Evolutionary conservation across 2,113 vertebrate genomes (phyloP).

Genomic region (Chionis minor): DNA sequence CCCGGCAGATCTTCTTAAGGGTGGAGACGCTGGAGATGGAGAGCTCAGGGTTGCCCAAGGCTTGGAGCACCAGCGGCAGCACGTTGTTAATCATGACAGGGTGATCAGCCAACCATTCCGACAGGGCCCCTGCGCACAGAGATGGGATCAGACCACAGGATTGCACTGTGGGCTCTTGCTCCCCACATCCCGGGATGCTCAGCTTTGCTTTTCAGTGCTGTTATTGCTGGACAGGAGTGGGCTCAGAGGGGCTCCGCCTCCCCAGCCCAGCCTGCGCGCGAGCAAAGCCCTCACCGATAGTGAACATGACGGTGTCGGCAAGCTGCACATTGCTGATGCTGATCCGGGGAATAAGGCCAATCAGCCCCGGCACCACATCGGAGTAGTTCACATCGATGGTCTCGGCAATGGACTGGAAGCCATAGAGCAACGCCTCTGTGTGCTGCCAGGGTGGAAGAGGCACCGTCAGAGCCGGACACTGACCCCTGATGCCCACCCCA

Average conservation of each 20-base stretch:
- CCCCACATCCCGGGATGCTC: accelerated
- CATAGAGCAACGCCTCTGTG: conserved; percentile 95
- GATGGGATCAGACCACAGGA: background rate
- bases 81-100: conserved; percentile 98
- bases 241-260: background rate
- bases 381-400: conserved; percentile 99
- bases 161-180: background rate
- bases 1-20: conserved; percentile 97
- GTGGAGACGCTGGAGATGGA: conserved; percentile 98
- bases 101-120: conserved; percentile 97
- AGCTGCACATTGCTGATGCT: conserved; percentile 98
- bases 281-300: conserved; percentile 85
- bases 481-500: background rate
- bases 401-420: conserved; percentile 98
- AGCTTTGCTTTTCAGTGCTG: background rate
- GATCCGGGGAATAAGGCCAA: conserved; percentile 96
- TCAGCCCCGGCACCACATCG: conserved; percentile 95
- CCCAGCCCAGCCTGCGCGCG: background rate
- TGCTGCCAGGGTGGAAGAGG: conserved; percentile 77
- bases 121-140: conserved; percentile 85
- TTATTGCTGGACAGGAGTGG: background rate
- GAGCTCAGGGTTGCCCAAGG: conserved; percentile 95
- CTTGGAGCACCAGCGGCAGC: conserved; percentile 93
- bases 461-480: background rate
- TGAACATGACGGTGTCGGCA: conserved; percentile 98